Percentiles rank a stretch among this genome's conserved stretches.
Conservation (phyloP, 2,113 vertebrate genomes). For the Thryonomys swinderianus region DNA sequence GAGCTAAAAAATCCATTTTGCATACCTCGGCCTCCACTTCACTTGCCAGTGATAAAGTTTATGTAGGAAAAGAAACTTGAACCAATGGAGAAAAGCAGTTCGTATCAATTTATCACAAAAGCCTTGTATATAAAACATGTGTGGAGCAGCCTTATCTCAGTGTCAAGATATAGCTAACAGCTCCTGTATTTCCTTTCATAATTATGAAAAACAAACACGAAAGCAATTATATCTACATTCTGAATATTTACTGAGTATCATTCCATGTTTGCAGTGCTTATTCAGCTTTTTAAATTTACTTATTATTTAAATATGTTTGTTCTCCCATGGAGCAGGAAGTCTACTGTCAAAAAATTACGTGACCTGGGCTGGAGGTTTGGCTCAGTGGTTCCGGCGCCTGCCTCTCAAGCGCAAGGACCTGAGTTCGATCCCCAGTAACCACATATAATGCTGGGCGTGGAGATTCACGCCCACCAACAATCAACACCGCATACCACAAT, state of each 20-base stretch:
- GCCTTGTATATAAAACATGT: neutral
- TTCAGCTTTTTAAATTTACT: conserved; percentile 13
- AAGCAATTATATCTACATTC: neutral
- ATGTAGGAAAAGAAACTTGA: neutral
- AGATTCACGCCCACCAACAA: no score
- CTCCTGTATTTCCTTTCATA: conserved; percentile 47
- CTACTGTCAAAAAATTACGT: neutral
- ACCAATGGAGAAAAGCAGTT: neutral
- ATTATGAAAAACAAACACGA: conserved; percentile 67
- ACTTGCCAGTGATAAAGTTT: neutral
- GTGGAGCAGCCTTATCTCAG: neutral
- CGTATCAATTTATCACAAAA: neutral
- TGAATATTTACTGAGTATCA: conserved; percentile 57
- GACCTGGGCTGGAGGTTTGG: no score
- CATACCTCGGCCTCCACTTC: neutral
- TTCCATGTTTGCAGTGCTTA: conserved; percentile 19
- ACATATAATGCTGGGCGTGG: no score
- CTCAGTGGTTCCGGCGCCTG: no score
- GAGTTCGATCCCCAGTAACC: no score
- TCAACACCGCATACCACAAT: no score
- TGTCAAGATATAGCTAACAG: conserved; percentile 12
- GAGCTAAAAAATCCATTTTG: neutral
- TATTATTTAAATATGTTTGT: conserved; percentile 30
- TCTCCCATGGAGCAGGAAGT: neutral
- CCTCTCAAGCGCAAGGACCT: no score